These are phyloP conservation scores for Drosophila baimaii DNA, from an alignment of 1,140 invertebrate species.

Conservation along the genomic window DNA sequence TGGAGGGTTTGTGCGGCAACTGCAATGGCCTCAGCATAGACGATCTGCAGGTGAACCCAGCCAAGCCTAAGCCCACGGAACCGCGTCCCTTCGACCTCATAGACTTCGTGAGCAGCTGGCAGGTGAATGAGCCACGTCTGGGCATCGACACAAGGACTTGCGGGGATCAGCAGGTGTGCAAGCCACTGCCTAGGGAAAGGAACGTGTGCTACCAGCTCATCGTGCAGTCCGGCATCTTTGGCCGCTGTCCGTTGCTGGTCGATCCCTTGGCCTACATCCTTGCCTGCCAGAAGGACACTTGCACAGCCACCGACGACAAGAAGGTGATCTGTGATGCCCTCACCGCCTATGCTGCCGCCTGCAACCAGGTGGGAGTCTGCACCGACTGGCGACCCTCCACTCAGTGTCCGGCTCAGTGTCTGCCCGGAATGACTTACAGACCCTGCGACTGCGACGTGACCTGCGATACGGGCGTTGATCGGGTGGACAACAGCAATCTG, in stretches of 20 bases:
- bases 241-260: slow-evolving; percentile 10
- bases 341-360: slow-evolving; percentile 8
- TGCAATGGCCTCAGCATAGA: slow-evolving; percentile 19
- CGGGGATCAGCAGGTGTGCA: slow-evolving; percentile 7
- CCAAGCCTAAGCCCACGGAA: slow-evolving; percentile 4
- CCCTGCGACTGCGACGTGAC: slow-evolving; percentile 18
- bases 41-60: slow-evolving; percentile 7
- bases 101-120: slow-evolving; percentile 22
- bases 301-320: slow-evolving; percentile 1
- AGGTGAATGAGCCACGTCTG: slow-evolving; percentile 13
- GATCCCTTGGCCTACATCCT: slow-evolving; percentile 16
- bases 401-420: slow-evolving; percentile 5
- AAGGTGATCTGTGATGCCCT: slow-evolving; percentile 1
- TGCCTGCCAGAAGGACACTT: slow-evolving; percentile 19
- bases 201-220: slow-evolving; percentile 18
- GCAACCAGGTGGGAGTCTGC: slow-evolving; percentile 11
- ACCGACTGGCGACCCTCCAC: slow-evolving; percentile 12
- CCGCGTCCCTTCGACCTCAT: slow-evolving; percentile 2
- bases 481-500: slow-evolving; percentile 12
- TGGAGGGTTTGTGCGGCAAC: slow-evolving; percentile 26
- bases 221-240: slow-evolving; percentile 18
- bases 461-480: slow-evolving; percentile 12
- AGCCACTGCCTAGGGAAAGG: background rate
- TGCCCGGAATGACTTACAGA: slow-evolving; percentile 13
- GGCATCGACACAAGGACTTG: slow-evolving; percentile 9